Evolutionary conservation across 1,140 invertebrate species (phyloP), one percentile per base, ranked within the genome.

Genomic region (Diabrotica virgifera): DNA sequence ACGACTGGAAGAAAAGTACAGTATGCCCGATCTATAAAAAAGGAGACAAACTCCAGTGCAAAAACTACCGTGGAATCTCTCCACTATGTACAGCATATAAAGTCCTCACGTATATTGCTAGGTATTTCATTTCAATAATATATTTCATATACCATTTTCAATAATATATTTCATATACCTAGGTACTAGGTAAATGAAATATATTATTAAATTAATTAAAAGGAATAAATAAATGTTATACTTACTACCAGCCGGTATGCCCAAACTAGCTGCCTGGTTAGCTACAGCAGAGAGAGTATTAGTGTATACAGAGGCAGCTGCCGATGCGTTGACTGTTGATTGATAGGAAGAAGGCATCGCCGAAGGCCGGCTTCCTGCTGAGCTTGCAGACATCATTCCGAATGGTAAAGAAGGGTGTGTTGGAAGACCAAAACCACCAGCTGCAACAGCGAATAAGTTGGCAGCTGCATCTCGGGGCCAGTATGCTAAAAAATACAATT

Each of bases 281-380:
- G 90, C 90, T 36, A 89, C 90, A 62, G 90, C 90, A 65, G 89
- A 89, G 67, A 92, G 84, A 52, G 90, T 91, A 63, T 88, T 89
- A 61, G 88, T 85, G 74, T 87, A 86, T 68, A 86, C 85, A 63
- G 78, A 82, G 62, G 81, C 84, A 36, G 81, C 79, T 60, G 75
- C 77, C 62, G 78, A 78, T 53, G 74, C 77, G 55, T 76, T 78
- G 68, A 74, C 80, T 73, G 75, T 73, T 7, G 63, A 12, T 66
- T 74, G 82, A 73, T 80, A 80, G 52, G 79, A 79, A 60, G 77
- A 84, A 71, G 73, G 80, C 78, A 76, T 75, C 64, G 67, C 52
- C 61, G 52, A 38, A 70, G 66, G 46, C 69, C 63, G 52, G 64
- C 72, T 51, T 67, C 65, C 55, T 63, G 62, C 63, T 35, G 73